Conservation (phyloP, 1,140 invertebrate species). For the Cylas formicarius region DNA sequence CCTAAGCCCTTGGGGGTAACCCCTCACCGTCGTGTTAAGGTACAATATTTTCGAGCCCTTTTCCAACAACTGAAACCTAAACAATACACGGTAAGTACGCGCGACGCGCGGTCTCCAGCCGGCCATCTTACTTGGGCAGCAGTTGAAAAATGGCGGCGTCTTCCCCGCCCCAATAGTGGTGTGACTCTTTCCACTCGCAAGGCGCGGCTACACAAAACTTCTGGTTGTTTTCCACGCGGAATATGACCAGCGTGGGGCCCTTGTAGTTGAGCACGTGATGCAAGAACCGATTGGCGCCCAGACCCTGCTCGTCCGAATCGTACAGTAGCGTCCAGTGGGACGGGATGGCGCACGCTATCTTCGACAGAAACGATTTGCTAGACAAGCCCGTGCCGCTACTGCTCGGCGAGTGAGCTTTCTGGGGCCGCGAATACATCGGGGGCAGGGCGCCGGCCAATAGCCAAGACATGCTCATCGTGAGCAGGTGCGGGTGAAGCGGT, state of each 20-base stretch:
- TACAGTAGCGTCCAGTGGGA: slow-evolving; percentile 82
- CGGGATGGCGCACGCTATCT: slow-evolving; percentile 55
- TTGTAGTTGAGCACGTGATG: slow-evolving; percentile 81
- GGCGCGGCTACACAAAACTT: slow-evolving; percentile 71
- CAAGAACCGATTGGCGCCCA: slow-evolving; percentile 79
- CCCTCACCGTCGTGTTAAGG: slow-evolving; percentile 74
- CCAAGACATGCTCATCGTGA: slow-evolving; percentile 72
- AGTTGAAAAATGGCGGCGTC: slow-evolving; percentile 72
- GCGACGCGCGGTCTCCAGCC: not conserved
- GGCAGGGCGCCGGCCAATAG: slow-evolving; percentile 67
- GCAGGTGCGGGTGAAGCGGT: slow-evolving; percentile 42
- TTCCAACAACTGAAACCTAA: slow-evolving; percentile 61
- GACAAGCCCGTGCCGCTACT: slow-evolving; percentile 41
- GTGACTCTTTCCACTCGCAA: slow-evolving; percentile 78
- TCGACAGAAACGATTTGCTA: slow-evolving; percentile 54
- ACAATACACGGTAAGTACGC: slow-evolving; percentile 18
- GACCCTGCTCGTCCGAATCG: slow-evolving; percentile 72
- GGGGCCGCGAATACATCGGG: slow-evolving; percentile 58
- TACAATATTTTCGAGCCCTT: slow-evolving; percentile 71
- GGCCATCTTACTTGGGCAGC: slow-evolving; percentile 60
- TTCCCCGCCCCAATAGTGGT: slow-evolving; percentile 75
- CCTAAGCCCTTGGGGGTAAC: slow-evolving; percentile 75
- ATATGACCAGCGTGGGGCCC: slow-evolving; percentile 72
- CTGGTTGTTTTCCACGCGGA: slow-evolving; percentile 58
- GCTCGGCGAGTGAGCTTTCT: slow-evolving; percentile 39